Evolutionary conservation across 2,888 invertebrate species (phyloP).

Genomic region (Anthrax anthrax): DNA sequence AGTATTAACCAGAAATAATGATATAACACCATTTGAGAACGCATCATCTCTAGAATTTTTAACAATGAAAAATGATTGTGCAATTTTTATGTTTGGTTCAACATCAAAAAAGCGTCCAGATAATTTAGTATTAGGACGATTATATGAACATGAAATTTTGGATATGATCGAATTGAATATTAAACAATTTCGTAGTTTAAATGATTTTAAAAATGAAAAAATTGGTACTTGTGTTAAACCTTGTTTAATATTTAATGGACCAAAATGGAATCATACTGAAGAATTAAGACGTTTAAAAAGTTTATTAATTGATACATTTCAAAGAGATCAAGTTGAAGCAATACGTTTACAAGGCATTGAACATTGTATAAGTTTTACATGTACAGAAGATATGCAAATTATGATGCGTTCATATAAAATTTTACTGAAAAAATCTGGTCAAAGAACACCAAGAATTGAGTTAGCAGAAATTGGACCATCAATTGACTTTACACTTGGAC

Average conservation of each 20-base stretch:
- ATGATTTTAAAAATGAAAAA: slow-evolving; percentile 66
- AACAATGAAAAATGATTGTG: slow-evolving; percentile 70
- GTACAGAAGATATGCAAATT: slow-evolving; percentile 60
- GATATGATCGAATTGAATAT: slow-evolving; percentile 96
- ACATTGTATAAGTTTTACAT: slow-evolving; percentile 82
- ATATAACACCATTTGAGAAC: slow-evolving; percentile 87
- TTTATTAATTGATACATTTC: slow-evolving; percentile 82
- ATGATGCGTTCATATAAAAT: slow-evolving; percentile 68
- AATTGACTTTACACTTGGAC: slow-evolving; percentile 69
- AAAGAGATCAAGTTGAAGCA: slow-evolving; percentile 44
- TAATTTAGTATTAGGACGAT: slow-evolving; percentile 77
- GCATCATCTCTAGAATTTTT: slow-evolving; percentile 61
- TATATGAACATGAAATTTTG: slow-evolving; percentile 75
- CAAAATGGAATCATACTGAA: slow-evolving; percentile 69
- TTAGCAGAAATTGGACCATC: slow-evolving; percentile 62
- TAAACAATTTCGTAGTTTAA: slow-evolving; percentile 63
- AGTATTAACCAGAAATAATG: slow-evolving; percentile 66
- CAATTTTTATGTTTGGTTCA: slow-evolving; percentile 80
- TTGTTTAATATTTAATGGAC: slow-evolving; percentile 80
- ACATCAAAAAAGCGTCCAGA: slow-evolving; percentile 92
- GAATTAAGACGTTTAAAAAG: slow-evolving; percentile 75
- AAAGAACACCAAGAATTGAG: slow-evolving; percentile 77
- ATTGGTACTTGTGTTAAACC: slow-evolving; percentile 76
- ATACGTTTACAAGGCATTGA: slow-evolving; percentile 87
- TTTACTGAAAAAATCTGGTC: slow-evolving; percentile 79